Conservation (phyloP, 2,797 vertebrate species). For the Nasua narica region DNA sequence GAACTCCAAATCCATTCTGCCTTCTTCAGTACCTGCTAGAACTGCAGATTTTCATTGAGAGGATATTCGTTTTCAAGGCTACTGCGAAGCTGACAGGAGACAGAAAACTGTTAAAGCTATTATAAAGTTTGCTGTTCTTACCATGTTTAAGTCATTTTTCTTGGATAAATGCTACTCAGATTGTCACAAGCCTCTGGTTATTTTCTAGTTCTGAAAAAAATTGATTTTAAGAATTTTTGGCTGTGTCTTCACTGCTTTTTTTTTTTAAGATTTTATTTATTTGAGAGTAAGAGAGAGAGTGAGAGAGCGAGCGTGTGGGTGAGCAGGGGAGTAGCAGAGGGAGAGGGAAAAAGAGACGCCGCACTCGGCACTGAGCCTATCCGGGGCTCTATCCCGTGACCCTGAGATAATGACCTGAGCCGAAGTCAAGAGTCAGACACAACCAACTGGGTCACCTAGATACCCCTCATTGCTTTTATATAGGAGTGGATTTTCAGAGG, state of each 20-base stretch:
- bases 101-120: not conserved
- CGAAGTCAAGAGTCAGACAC: not conserved
- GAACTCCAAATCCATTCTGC: not conserved
- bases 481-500: slow-evolving; percentile 8
- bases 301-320: not conserved
- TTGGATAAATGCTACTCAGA: not conserved
- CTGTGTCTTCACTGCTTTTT: not conserved
- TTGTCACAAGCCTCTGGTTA: not conserved
- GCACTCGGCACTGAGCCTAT: not conserved
- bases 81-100: not conserved
- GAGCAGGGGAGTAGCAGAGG: not conserved
- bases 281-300: too few species aligned
- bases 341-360: not conserved
- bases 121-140: not conserved
- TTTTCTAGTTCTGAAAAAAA: not conserved
- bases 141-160: not conserved
- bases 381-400: not conserved
- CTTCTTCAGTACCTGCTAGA: not conserved
- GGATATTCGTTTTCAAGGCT: not conserved
- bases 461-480: not conserved
- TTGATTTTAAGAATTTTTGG: not conserved
- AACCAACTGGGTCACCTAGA: not conserved
- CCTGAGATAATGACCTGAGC: not conserved
- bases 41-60: not conserved
- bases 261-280: too few species aligned